Evolutionary conservation across 2,797 vertebrate genomes (phyloP), one percentile per base, ranked within the genome.

Genomic region (Spinus olivaceus): DNA sequence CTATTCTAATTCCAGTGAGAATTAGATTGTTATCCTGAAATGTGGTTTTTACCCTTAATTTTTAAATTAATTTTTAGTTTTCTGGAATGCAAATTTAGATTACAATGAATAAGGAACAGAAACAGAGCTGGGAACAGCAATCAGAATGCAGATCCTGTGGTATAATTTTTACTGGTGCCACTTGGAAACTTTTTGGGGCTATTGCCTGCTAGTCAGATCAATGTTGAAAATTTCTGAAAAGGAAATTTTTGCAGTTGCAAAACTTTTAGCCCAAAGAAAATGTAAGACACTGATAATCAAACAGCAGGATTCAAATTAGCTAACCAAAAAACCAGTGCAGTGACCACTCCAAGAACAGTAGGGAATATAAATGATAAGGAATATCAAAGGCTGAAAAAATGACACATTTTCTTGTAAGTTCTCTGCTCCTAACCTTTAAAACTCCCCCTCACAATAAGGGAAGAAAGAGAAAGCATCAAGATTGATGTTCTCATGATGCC

Each of bases 81-180:
- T 50, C 8, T 46, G 35, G 63, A 49, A 61, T 35, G 13, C 4
- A 44, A 2, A 21, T 73, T 66, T 81, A 88, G 18, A 57, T 86
- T 67, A 27, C 20, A 30, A 23, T 59, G 9, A 8, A 10, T 61
- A 20, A 84, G 22, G 17, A 79, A 41, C 8, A 78, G n/a, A 81
- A 92, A 56, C 6, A 24, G 8, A 50, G 7, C 14, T 28, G 23
- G 35, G 10, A 73, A 67, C 8, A 56, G 10, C 24, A 8, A 46
- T n/a, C 7, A 35, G 39, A 90, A 80, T 35, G 20, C 15, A 70
- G 19, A 74, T 5, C 3, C 8, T 1, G 1, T 0, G 0, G 16
- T 53, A 33, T 25, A 28, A 63, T 39, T 76, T 76, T 51, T 14
- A 41, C 16, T 56, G 23, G 19, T 65, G 63, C 9, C 4, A 10